Base-by-base conservation (phyloP, 2,888 invertebrate genomes). In the Phaedon cochleariae region DNA sequence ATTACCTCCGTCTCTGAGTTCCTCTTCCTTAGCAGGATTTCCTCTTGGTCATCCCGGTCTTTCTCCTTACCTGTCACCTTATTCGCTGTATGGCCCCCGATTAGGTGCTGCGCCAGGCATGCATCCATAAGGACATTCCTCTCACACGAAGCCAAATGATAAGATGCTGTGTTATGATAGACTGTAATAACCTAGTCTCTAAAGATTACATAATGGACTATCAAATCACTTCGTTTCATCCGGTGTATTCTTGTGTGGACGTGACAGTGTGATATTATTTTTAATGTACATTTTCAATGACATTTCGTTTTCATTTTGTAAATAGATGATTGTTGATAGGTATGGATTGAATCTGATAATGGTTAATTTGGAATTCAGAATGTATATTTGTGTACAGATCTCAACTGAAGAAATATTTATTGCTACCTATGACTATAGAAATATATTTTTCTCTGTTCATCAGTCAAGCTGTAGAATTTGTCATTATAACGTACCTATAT, bases 41-140 rank as follows among this genome's bases (percentile, higher is more conserved):
- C 85, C 92, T 74, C 87, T 90, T 18, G 90, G 90, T 3, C 92
- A 92, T 80, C 92, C 93, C 9, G 92, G 92, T 18, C 84, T 94
- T 73, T 91, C 93, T 3, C 93, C 93, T 41, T 94, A 94, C 83
- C 93, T 95, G 82, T 93, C 95, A 1, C 95, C 95, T 22, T 96
- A 96, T 83, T 91, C 94, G 45, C 84, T 96, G 68, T 96, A 96
- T 80, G 93, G 93, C 2, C 93, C 93, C 34, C 87, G 94, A 78
- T 88, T 94, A 79, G 93, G 94, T 76, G 91, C 93, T 67, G 89
- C 92, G 62, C 89, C 90, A 79, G 89, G 90, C 79, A 90, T 90
- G 89, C 92, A 92, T 86, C 90, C 90, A 80, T 90, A 90, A 74
- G 67, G 59, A 52, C 51, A 54, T 45, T 51, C 18, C 55, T 4